A percentile compares a stretch with the other conserved stretches of the same genome.
Conservation (phyloP, 2,113 vertebrate species). For the Irena cyanogastra region DNA sequence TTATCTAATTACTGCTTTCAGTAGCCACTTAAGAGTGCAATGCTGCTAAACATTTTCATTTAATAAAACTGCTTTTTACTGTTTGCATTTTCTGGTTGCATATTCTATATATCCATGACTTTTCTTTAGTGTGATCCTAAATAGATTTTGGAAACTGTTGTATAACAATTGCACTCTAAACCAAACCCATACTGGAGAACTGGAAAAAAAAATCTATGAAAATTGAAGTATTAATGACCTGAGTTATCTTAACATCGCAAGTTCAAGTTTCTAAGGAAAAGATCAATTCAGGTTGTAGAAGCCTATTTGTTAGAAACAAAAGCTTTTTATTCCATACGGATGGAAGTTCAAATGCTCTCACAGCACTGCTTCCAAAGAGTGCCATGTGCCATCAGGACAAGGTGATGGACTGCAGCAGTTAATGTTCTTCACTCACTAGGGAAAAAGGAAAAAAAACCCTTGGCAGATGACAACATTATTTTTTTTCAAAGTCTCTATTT, state of each 20-base stretch:
- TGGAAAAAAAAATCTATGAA: background rate
- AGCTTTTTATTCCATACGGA: background rate
- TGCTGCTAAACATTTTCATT: conserved; percentile 26
- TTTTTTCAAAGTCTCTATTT: background rate
- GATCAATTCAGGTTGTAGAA: background rate
- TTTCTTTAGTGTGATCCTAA: background rate
- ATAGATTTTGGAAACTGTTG: background rate
- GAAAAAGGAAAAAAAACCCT: background rate
- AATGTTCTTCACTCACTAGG: background rate
- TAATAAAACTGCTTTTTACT: conserved; percentile 32
- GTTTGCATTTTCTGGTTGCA: conserved; percentile 40
- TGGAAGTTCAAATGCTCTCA: background rate
- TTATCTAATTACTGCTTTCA: conserved; percentile 11
- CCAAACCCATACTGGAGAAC: background rate
- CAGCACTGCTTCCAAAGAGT: background rate
- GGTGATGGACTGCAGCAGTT: background rate
- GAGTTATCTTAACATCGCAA: background rate
- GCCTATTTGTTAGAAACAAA: background rate
- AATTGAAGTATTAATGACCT: background rate
- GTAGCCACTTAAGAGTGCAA: background rate
- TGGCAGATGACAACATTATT: background rate
- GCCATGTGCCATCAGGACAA: background rate
- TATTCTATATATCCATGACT: conserved; percentile 7
- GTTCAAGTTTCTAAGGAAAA: background rate
- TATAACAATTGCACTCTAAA: background rate